Conservation (phyloP, 2,797 vertebrate species). For the Capromys pilorides region DNA sequence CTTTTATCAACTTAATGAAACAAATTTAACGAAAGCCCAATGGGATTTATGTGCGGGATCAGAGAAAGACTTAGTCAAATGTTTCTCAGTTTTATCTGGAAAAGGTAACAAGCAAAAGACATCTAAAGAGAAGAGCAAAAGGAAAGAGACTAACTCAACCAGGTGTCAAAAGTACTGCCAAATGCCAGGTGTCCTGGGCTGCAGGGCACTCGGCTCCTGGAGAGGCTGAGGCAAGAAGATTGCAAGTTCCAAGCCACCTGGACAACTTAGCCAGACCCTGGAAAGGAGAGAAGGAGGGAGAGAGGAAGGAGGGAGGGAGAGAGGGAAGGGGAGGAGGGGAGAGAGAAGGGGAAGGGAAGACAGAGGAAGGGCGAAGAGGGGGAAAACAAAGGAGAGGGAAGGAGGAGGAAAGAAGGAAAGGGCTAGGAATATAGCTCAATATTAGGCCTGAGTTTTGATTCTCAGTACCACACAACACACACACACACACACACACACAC, state of each 20-base stretch:
- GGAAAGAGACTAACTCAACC: neutral
- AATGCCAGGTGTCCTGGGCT: neutral
- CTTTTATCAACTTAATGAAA: conserved; percentile 13
- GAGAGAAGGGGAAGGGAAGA: neutral
- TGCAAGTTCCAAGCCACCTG: neutral
- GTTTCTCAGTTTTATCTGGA: neutral
- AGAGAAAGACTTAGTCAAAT: neutral
- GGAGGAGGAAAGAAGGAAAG: neutral
- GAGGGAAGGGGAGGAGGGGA: no score
- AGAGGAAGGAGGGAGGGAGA: accelerated
- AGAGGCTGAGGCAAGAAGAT: neutral
- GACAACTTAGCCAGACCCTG: neutral
- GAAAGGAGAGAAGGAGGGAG: neutral
- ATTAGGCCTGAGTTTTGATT: neutral
- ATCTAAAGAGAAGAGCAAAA: neutral
- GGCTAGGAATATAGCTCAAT: neutral
- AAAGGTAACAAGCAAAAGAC: conserved; percentile 5
- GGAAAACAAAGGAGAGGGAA: neutral
- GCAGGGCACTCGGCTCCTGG: no score
- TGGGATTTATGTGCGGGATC: neutral
- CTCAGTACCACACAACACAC: neutral
- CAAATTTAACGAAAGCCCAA: conserved; percentile 22
- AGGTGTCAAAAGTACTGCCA: neutral
- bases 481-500: neutral
- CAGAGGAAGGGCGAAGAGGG: neutral